phyloP scores from a whole-genome alignment of 2,113 vertebrate species.

The Puffinus mauretanicus region DNA sequence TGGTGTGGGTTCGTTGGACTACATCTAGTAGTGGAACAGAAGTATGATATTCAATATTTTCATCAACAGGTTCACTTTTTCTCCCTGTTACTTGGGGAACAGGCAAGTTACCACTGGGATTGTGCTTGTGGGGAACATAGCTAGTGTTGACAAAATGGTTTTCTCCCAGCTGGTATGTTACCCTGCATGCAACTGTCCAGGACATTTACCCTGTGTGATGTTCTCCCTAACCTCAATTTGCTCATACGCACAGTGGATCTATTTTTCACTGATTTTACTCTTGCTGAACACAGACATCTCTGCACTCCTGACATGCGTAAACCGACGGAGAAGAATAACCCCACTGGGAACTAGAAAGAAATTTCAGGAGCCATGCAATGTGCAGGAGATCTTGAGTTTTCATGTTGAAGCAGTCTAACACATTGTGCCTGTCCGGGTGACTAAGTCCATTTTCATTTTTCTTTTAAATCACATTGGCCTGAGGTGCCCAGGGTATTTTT shows the following conservation, averaged over 20 bases:
- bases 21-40: not conserved
- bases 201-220: fast-evolving
- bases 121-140: not conserved
- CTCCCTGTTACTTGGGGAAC: not conserved
- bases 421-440: not conserved
- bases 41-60: not conserved
- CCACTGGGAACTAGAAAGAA: not conserved
- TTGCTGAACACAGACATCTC: not conserved
- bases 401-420: not conserved
- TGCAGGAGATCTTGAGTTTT: not conserved
- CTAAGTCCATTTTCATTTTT: fast-evolving
- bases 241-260: not conserved
- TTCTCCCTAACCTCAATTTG: not conserved
- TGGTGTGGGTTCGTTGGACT: fast-evolving
- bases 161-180: fast-evolving
- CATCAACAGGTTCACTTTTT: not conserved
- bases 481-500: not conserved
- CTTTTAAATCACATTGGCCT: not conserved
- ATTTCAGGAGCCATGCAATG: not conserved
- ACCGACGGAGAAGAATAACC: not conserved
- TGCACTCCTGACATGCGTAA: fast-evolving
- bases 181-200: not conserved
- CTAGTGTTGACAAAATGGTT: not conserved
- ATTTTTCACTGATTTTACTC: not conserved
- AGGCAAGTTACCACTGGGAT: not conserved